These are phyloP conservation scores for Spodoptera picta DNA, from an alignment of 2,888 invertebrate species.

Conservation along the genomic window DNA sequence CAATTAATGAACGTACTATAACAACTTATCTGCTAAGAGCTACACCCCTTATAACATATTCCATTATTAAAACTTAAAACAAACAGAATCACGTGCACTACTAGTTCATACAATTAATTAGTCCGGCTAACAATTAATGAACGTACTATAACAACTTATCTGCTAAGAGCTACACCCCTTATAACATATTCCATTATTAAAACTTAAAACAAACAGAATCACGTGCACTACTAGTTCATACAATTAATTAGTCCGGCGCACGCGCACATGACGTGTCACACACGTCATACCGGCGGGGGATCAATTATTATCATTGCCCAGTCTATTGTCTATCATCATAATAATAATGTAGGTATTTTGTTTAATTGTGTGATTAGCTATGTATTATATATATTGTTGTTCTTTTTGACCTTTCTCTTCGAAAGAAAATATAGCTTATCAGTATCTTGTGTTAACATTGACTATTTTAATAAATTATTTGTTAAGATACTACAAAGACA, in stretches of 20 bases:
- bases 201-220: not conserved
- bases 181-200: too few species aligned
- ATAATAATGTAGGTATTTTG: not conserved
- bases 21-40: too few species aligned
- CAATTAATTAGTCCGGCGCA: constrained; percentile 8
- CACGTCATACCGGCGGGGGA: constrained; percentile 25
- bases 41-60: too few species aligned
- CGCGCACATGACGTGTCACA: constrained; percentile 9
- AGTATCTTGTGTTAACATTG: too few species aligned
- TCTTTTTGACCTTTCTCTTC: too few species aligned
- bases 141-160: too few species aligned
- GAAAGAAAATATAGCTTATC: too few species aligned
- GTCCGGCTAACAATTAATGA: constrained; percentile 4
- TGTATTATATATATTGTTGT: too few species aligned
- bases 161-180: too few species aligned
- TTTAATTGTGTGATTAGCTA: constrained; percentile 6
- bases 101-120: constrained; percentile 18
- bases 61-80: not conserved
- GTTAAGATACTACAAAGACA: too few species aligned
- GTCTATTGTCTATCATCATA: constrained; percentile 18
- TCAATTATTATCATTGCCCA: constrained; percentile 6
- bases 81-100: not conserved
- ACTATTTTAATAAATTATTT: too few species aligned
- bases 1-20: too few species aligned
- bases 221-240: constrained; percentile 12